These are phyloP conservation scores for Megaustenia siamemsis DNA, from an alignment of 2,888 invertebrate species.

Conservation along the genomic window DNA sequence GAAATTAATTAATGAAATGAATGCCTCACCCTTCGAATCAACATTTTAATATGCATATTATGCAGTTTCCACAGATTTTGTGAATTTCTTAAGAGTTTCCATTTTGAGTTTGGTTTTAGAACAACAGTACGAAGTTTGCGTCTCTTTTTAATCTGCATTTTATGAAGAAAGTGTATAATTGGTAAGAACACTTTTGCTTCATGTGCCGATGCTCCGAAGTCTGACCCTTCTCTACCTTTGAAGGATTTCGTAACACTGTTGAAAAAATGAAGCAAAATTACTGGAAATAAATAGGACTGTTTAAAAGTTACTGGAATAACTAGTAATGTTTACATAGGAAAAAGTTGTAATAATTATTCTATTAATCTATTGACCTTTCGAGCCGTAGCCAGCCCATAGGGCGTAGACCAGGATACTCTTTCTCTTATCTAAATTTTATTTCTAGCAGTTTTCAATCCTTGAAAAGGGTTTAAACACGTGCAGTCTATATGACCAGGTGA, in stretches of 20 bases:
- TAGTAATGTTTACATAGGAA: too few relatives aligned
- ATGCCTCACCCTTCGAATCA: not conserved
- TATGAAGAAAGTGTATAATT: not conserved
- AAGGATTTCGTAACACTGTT: not conserved
- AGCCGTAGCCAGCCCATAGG: too few relatives aligned
- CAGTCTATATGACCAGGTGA: too few relatives aligned
- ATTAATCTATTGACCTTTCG: too few relatives aligned
- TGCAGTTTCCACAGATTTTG: not conserved
- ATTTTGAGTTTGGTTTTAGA: not conserved
- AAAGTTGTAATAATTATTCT: too few relatives aligned
- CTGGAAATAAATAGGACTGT: too few relatives aligned
- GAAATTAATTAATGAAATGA: too few relatives aligned
- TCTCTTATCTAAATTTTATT: too few relatives aligned
- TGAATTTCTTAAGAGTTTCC: not conserved
- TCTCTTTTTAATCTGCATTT: constrained; percentile 3
- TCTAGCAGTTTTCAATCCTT: too few relatives aligned
- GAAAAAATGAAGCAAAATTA: not conserved
- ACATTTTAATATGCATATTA: not conserved
- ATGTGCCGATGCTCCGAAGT: not conserved
- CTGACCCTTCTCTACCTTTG: not conserved
- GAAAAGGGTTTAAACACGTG: too few relatives aligned
- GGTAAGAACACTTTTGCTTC: not conserved
- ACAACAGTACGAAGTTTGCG: not conserved
- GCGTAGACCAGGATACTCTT: too few relatives aligned
- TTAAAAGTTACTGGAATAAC: too few relatives aligned